Evolutionary conservation across 2,888 invertebrate species (phyloP), one percentile per base, ranked within the genome.

Genomic region (Cheilosia impressa): DNA sequence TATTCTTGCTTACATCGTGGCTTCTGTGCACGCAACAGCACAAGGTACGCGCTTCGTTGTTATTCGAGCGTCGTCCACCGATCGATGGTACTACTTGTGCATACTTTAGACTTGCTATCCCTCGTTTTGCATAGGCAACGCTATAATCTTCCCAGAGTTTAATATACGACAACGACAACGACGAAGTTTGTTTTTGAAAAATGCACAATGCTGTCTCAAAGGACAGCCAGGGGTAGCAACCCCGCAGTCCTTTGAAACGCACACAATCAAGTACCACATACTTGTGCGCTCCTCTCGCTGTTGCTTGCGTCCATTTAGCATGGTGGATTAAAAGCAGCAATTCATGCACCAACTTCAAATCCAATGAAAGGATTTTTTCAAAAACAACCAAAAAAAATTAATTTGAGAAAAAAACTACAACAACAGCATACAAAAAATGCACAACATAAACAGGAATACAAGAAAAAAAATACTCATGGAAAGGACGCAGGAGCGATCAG

Each of bases 331-430:
- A 73, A 80, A 80, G 73, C 80, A 80, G 73, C 80, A 62, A 62
- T 62, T 73, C 80, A 73, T 80, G 80, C 80, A 80, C 80, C 73
- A 80, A 80, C 66, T 80, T 80, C 68, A 80, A 66, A 55, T 73
- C 55, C 53, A 73, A 68, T 73, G 53, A 80, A 80, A 68, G 65
- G 66, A 73, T 68, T 66, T 73, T 22, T 2, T 38, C 13, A 13
- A 38, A 10, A 63, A 50, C 45, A 62, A 69, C 22, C 58, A 22
- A 63, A 66, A 43, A 22, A 63, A 66, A 19, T 10, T 38, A 38
- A 38, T 38, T 53, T 4, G 57, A 31, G 19, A 31, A 45, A 43
- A 19, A 63, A 71, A 22, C 50, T 13, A 52, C 52, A 24, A 52
- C 24, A 27, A 22, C 52, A 58, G 4, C 38, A 38, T 10, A 38